Evolutionary conservation across 2,797 vertebrate species (phyloP), one percentile per base, ranked within the genome.

Genomic region (Gephyroberyx darwinii): DNA sequence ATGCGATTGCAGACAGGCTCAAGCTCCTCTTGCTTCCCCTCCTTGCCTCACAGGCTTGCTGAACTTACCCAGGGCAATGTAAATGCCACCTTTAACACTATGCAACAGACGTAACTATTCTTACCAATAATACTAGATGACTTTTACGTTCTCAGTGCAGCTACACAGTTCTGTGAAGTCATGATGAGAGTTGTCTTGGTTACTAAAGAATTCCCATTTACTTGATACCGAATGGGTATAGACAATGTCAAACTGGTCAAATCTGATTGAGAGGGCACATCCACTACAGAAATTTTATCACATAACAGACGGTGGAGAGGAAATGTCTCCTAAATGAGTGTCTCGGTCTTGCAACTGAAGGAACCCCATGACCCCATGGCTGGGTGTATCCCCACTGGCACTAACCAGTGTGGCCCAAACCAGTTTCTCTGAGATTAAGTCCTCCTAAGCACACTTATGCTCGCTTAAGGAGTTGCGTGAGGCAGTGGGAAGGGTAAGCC

Each of bases 401-500:
- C 85, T 80, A 74, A 39, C 55, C 82, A 74, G 81, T 73, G 77
- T 58, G 85, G 82, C 84, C 85, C 77, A 83, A 87, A 90, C 88
- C 88, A 89, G 87, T 90, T 92, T 89, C 86, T 80, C 72, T 82
- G 79, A 91, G 91, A 93, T 93, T 91, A 91, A 90, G 80, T 90
- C 86, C 74, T 87, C 89, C 84, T 92, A 92, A 93, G 90, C 84
- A 71, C 89, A 86, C 86, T 90, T 89, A 89, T 89, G 84, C 87
- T 92, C 84, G 86, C 89, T 92, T 92, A 92, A 92, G 89, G 84
- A 90, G 86, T 90, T 86, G 88, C 77, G 80, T 92, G 91, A 87
- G 90, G 88, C 82, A 78, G 70, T 81, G 78, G 85, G 85, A 87
- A 81, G 86, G 78, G 89, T 91, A 92, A 94, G 91, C 90, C 88